These are phyloP conservation scores for Spilogale gracilis DNA, from an alignment of 2,113 vertebrate species.

Conservation along the genomic window DNA sequence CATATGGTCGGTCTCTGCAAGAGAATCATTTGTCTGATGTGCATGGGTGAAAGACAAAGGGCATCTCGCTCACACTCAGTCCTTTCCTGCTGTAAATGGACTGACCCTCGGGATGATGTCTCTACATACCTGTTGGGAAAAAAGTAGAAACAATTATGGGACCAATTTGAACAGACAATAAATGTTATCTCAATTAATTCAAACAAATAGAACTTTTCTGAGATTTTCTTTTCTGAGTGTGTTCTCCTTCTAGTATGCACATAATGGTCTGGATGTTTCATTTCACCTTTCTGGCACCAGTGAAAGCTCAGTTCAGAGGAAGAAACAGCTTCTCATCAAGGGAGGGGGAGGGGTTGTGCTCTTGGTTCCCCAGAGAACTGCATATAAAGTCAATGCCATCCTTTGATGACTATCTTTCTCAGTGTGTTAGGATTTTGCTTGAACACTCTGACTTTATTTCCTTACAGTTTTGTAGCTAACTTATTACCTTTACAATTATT, in stretches of 20 bases:
- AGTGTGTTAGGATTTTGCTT: background rate
- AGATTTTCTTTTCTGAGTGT: conserved; percentile 63
- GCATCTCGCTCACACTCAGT: background rate
- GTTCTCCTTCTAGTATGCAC: conserved; percentile 33
- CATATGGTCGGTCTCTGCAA: conserved; percentile 65
- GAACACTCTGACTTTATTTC: conserved; percentile 35
- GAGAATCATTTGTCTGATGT: conserved; percentile 73
- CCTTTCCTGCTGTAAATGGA: conserved; percentile 70
- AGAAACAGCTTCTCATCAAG: conserved; percentile 58
- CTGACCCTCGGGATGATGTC: conserved; percentile 42
- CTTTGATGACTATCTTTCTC: conserved; percentile 13
- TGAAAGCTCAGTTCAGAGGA: conserved; percentile 20
- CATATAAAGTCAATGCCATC: background rate
- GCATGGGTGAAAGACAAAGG: conserved; percentile 61
- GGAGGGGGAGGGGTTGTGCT: background rate
- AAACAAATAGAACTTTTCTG: conserved; percentile 66
- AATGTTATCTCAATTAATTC: conserved; percentile 78
- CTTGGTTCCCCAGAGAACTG: conserved; percentile 10
- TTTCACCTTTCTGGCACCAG: conserved; percentile 67
- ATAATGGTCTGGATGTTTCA: conserved; percentile 62
- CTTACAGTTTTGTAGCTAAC: background rate
- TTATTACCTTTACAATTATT: conserved; percentile 47
- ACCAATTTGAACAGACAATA: conserved; percentile 76
- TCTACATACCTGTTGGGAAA: conserved; percentile 5
- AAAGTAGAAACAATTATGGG: conserved; percentile 70